Conservation (phyloP, 2,888 invertebrate genomes). For the Nemotelus pantherinus region DNA sequence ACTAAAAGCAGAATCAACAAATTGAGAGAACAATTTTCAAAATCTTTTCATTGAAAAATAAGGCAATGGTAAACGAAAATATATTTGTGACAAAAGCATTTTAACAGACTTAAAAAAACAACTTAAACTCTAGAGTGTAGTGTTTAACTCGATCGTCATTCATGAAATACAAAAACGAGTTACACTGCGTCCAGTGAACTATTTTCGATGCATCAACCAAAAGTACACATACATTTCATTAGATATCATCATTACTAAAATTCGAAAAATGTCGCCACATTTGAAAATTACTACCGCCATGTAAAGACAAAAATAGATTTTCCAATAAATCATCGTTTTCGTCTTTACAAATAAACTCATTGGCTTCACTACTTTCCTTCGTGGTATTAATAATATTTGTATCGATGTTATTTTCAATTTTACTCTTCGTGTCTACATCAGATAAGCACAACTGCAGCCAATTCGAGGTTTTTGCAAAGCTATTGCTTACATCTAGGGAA, state of each 20-base stretch:
- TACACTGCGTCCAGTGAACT: too few species aligned
- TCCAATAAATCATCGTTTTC: slow-evolving; percentile 40
- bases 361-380: neutral
- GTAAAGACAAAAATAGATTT: slow-evolving; percentile 41
- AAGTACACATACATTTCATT: neutral
- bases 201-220: neutral
- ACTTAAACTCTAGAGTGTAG: neutral
- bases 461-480: neutral
- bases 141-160: neutral
- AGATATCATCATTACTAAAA: slow-evolving; percentile 29
- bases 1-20: neutral
- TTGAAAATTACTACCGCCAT: slow-evolving; percentile 35
- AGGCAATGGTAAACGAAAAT: neutral
- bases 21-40: neutral
- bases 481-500: too few species aligned
- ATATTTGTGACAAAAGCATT: neutral
- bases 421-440: neutral
- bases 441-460: neutral
- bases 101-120: neutral
- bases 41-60: neutral
- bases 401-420: neutral
- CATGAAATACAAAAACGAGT: too few species aligned
- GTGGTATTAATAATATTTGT: neutral
- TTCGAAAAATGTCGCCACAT: slow-evolving; percentile 33
- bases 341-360: slow-evolving; percentile 4